Evolutionary conservation across 2,797 vertebrate species (phyloP).

Genomic region (Botia kubotai): DNA sequence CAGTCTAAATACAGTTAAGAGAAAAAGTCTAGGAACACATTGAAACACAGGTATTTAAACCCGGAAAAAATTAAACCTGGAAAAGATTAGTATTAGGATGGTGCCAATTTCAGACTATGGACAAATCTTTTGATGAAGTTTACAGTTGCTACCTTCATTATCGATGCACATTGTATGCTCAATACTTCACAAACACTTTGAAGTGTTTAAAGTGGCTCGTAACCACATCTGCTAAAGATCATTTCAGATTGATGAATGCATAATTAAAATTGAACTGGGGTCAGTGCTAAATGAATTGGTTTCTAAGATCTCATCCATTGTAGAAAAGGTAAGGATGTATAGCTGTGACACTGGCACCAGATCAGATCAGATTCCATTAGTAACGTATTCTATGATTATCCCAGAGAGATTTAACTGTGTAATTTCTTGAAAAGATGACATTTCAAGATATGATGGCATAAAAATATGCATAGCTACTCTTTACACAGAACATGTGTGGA

Average conservation of each 20-base stretch:
- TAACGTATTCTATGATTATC: constrained; percentile 22
- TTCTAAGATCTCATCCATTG: constrained; percentile 39
- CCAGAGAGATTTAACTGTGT: constrained; percentile 28
- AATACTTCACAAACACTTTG: background rate
- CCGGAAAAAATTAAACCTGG: too few species aligned
- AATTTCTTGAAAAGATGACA: constrained; percentile 28
- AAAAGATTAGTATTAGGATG: too few species aligned
- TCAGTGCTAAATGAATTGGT: constrained; percentile 28
- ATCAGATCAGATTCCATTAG: constrained; percentile 42
- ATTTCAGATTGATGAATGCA: constrained; percentile 45
- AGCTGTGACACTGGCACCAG: constrained; percentile 27
- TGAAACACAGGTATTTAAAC: too few species aligned
- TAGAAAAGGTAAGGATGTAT: constrained; percentile 26
- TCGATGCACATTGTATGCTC: background rate
- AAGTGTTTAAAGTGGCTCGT: background rate
- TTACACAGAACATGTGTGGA: background rate
- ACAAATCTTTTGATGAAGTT: background rate
- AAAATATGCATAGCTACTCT: constrained; percentile 5
- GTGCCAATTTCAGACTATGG: too few species aligned
- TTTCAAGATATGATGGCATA: constrained; percentile 39
- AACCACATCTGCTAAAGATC: constrained; percentile 12
- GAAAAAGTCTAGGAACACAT: too few species aligned
- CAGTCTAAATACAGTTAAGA: too few species aligned
- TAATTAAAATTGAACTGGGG: constrained; percentile 48
- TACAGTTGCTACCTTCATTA: background rate